These are phyloP conservation scores for Vultur gryphus DNA, from an alignment of 2,797 vertebrate genomes.

Conservation along the genomic window DNA sequence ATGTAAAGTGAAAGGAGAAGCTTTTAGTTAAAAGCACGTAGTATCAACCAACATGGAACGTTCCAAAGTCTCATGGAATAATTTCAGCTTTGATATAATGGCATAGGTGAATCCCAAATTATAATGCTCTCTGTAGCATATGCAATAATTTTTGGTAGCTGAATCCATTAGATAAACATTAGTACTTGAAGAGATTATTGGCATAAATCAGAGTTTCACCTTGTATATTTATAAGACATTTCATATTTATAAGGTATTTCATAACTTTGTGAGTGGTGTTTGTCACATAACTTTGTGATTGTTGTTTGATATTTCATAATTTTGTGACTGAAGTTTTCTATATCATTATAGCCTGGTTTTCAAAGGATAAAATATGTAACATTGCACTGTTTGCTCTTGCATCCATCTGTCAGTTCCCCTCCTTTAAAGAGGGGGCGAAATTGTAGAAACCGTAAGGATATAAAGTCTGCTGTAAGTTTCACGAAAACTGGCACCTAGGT, in stretches of 20 bases:
- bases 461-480: background rate
- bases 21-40: constrained; percentile 72
- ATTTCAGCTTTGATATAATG: constrained; percentile 76
- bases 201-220: constrained; percentile 64
- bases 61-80: constrained; percentile 71
- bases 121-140: constrained; percentile 64
- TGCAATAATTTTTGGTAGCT: constrained; percentile 71
- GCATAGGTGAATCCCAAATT: constrained; percentile 72
- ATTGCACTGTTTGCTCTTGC: background rate
- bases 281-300: constrained; percentile 28
- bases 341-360: background rate
- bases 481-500: background rate
- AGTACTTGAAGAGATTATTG: constrained; percentile 70
- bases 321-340: constrained; percentile 58
- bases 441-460: background rate
- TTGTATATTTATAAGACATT: constrained; percentile 70
- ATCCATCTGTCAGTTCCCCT: background rate
- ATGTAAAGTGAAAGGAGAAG: constrained; percentile 70
- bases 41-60: constrained; percentile 70
- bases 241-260: constrained; percentile 75
- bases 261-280: constrained; percentile 71
- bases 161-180: constrained; percentile 77
- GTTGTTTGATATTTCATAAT: constrained; percentile 49
- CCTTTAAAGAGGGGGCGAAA: background rate
- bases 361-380: background rate